phyloP scores from a whole-genome alignment of 1,140 invertebrate species.

The Drosophila azteca region DNA sequence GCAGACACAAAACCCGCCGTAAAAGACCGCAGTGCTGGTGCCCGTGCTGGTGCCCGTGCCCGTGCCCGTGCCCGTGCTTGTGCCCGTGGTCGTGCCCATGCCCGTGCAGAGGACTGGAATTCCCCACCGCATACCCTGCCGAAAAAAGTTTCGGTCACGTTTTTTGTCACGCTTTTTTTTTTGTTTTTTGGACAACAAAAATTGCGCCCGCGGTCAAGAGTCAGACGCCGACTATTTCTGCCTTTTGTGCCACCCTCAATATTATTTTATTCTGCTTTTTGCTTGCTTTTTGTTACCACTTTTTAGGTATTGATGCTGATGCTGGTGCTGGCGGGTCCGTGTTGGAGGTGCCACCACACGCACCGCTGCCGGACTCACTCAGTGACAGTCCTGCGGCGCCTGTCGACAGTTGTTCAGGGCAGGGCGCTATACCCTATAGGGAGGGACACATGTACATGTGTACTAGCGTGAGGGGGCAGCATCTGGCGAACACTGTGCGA shows the following conservation, averaged over 20 bases:
- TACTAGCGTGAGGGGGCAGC: no score
- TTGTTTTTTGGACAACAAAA: constrained; percentile 49
- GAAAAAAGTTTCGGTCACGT: constrained; percentile 74
- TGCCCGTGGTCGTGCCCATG: background rate
- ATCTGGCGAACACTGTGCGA: no score
- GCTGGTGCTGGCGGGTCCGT: background rate
- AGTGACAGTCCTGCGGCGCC: constrained; percentile 9
- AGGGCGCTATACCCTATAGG: no score
- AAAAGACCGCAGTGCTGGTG: constrained; percentile 46
- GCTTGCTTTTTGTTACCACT: background rate
- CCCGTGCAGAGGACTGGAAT: background rate
- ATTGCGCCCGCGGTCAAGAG: constrained; percentile 64
- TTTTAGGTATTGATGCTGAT: constrained; percentile 17
- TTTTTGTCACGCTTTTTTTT: constrained; percentile 73
- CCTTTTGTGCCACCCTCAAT: background rate
- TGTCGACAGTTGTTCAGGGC: background rate
- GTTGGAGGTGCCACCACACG: no score
- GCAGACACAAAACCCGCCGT: constrained; percentile 66
- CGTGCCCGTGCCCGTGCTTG: background rate
- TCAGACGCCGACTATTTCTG: constrained; percentile 35
- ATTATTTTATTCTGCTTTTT: constrained; percentile 9
- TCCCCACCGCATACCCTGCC: background rate
- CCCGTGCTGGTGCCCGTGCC: background rate
- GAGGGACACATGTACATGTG: no score
- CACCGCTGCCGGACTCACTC: constrained; percentile 13